A percentile compares a stretch with the other conserved stretches of the same genome.
phyloP scores from a whole-genome alignment of 1,140 invertebrate species.

The Aphelenchoides avenae region DNA sequence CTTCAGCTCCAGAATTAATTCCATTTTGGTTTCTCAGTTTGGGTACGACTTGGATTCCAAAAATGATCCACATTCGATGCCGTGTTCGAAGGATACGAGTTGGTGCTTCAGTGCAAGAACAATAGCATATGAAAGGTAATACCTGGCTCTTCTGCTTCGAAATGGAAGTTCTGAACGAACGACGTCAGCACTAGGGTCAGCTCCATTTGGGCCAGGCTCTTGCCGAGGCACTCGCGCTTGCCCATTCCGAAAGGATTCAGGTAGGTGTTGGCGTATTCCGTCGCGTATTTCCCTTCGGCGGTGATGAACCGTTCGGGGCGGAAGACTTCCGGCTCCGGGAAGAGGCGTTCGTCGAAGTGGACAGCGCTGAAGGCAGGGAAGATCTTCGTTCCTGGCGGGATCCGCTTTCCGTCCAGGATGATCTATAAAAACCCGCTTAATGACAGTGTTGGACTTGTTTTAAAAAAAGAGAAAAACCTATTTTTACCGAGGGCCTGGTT shows the following conservation, averaged over 20 bases:
- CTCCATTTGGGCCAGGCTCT: slow-evolving; percentile 59
- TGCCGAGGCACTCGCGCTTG: slow-evolving; percentile 53
- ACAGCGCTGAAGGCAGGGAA: slow-evolving; percentile 46
- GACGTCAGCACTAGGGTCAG: slow-evolving; percentile 56
- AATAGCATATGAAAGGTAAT: background rate
- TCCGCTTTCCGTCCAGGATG: slow-evolving; percentile 16
- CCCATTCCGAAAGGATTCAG: slow-evolving; percentile 52
- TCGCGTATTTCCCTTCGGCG: slow-evolving; percentile 21
- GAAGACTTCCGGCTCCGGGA: slow-evolving; percentile 56
- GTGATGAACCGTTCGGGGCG: slow-evolving; percentile 58
- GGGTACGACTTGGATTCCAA: no score
- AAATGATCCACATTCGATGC: no score
- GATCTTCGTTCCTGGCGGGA: slow-evolving; percentile 27
- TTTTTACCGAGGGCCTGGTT: no score
- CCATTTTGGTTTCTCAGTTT: no score
- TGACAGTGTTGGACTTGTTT: no score
- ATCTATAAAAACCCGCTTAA: slow-evolving; percentile 14
- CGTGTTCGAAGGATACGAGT: no score
- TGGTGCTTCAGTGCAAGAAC: no score
- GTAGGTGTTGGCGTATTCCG: no score
- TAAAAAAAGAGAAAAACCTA: no score
- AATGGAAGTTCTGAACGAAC: slow-evolving; percentile 55
- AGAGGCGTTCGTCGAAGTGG: slow-evolving; percentile 47
- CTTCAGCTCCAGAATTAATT: background rate
- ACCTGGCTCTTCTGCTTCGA: slow-evolving; percentile 32